Percentiles rank a stretch among this genome's conserved stretches.
Evolutionary conservation across 2,113 vertebrate genomes (phyloP).

Genomic region (Meriones unguiculatus): DNA sequence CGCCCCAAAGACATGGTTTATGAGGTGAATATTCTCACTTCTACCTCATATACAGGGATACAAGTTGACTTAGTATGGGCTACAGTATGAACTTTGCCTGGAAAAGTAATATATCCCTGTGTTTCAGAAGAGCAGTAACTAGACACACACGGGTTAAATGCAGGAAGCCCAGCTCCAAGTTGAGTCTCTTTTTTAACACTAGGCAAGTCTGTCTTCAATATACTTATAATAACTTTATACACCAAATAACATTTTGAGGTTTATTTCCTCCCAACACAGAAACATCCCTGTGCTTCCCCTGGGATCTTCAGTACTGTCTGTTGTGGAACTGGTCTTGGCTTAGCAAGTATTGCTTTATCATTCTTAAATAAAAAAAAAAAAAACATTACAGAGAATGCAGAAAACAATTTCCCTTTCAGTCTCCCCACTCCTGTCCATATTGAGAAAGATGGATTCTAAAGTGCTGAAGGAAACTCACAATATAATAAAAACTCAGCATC

Average conservation of each 20-base stretch:
- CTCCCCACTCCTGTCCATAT: conserved; percentile 45
- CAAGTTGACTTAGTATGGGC: neutral
- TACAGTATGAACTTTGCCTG: neutral
- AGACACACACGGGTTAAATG: conserved; percentile 57
- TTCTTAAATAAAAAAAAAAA: conserved; percentile 65
- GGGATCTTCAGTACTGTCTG: conserved; percentile 68
- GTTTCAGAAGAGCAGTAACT: conserved; percentile 28
- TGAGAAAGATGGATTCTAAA: conserved; percentile 71
- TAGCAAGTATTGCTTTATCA: conserved; percentile 75
- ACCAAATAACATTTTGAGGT: conserved; percentile 76
- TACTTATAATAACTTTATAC: conserved; percentile 79
- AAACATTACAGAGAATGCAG: conserved; percentile 62
- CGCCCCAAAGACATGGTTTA: neutral
- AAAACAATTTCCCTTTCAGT: conserved; percentile 75
- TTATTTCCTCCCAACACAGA: conserved; percentile 78
- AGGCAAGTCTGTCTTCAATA: conserved; percentile 69
- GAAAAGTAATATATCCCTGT: neutral
- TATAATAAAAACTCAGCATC: conserved; percentile 55
- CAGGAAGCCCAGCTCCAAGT: conserved; percentile 30
- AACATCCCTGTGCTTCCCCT: conserved; percentile 64
- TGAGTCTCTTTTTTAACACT: neutral
- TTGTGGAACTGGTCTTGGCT: neutral
- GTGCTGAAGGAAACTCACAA: conserved; percentile 45
- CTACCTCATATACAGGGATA: neutral
- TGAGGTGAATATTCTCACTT: neutral